Evolutionary conservation across 2,888 invertebrate genomes (phyloP).

Genomic region (Caenorhabditis becei): DNA sequence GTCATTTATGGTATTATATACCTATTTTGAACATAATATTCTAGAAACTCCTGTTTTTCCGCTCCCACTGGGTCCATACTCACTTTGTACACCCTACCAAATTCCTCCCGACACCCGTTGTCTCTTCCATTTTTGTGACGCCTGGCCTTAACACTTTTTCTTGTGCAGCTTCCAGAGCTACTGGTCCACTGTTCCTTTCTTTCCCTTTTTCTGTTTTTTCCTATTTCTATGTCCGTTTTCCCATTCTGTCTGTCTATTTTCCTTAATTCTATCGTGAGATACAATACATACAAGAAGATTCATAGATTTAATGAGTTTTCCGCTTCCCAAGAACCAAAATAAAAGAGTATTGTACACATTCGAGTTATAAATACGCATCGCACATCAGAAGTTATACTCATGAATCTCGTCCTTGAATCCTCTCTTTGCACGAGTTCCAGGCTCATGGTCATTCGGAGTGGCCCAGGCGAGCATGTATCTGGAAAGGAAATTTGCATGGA

Average conservation of each 20-base stretch:
- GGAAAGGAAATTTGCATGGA: neutral
- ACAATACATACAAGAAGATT: slow-evolving; percentile 2
- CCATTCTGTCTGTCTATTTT: no score
- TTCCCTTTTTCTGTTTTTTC: slow-evolving; percentile 5
- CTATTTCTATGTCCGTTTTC: neutral
- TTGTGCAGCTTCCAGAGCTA: slow-evolving; percentile 22
- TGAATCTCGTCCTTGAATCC: slow-evolving; percentile 37
- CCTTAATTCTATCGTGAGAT: no score
- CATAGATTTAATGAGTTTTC: slow-evolving; percentile 6
- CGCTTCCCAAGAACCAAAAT: neutral
- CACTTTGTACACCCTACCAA: slow-evolving; percentile 9
- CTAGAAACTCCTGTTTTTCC: neutral
- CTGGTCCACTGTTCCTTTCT: slow-evolving; percentile 6
- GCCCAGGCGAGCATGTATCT: slow-evolving; percentile 59
- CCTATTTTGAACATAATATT: neutral
- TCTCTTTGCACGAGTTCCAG: slow-evolving; percentile 23
- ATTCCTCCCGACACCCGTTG: slow-evolving; percentile 12
- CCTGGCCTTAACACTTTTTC: slow-evolving; percentile 2
- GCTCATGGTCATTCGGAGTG: slow-evolving; percentile 42
- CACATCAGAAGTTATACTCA: slow-evolving; percentile 61
- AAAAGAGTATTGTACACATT: neutral
- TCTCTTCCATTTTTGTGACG: neutral
- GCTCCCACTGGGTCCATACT: neutral
- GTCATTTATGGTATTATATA: neutral
- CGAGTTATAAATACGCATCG: slow-evolving; percentile 14